Conservation (phyloP, 2,113 vertebrate genomes). For the Tachysurus fulvidraco region DNA sequence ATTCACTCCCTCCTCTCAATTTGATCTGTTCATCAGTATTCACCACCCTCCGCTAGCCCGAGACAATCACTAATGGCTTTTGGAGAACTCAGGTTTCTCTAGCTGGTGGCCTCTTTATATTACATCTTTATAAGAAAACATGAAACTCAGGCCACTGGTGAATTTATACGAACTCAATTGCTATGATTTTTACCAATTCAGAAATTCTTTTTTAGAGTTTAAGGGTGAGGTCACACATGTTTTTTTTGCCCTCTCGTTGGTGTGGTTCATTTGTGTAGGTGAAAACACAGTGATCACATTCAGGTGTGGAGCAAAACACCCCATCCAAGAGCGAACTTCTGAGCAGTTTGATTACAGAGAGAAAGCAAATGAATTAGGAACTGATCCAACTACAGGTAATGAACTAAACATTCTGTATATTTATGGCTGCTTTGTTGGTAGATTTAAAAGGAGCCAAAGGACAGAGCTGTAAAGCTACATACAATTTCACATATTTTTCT, state of each 20-base stretch:
- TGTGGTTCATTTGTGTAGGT: background rate
- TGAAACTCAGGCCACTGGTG: no score
- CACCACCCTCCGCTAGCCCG: conserved; percentile 6
- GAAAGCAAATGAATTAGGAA: background rate
- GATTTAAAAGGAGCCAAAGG: background rate
- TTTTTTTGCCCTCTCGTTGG: background rate
- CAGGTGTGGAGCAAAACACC: background rate
- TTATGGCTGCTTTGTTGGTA: background rate
- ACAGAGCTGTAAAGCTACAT: background rate
- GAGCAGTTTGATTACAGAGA: background rate
- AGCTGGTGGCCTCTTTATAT: background rate
- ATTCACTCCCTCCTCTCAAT: conserved; percentile 18
- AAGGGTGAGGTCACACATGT: background rate
- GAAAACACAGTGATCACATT: background rate
- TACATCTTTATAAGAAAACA: background rate
- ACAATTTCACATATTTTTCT: background rate
- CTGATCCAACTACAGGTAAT: background rate
- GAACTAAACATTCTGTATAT: background rate
- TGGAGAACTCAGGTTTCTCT: conserved; percentile 16
- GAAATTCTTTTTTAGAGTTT: background rate
- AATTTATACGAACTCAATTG: background rate
- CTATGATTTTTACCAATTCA: background rate
- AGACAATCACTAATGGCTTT: conserved; percentile 32
- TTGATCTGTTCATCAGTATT: conserved; percentile 42
- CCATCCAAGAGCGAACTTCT: background rate